Evolutionary conservation across 2,797 vertebrate genomes (phyloP).

Genomic region (Crocodylus rhombifer): DNA sequence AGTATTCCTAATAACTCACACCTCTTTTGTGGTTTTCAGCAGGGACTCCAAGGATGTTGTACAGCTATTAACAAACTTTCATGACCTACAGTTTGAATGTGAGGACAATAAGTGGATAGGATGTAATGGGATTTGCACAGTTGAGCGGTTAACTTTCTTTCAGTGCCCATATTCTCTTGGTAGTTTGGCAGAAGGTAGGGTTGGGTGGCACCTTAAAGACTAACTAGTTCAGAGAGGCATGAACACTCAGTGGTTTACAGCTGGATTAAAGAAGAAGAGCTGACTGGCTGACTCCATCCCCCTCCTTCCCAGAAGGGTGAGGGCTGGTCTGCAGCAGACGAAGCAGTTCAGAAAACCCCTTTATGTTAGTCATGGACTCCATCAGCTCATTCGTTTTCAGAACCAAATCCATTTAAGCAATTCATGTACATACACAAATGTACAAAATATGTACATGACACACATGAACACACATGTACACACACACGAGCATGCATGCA

Average conservation of each 20-base stretch:
- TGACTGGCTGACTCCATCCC: background rate
- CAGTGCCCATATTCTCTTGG: background rate
- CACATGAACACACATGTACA: no score
- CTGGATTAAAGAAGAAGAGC: background rate
- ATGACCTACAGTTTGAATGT: background rate
- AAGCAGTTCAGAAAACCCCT: background rate
- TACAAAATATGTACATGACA: background rate
- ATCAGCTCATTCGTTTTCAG: background rate
- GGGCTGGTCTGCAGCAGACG: fast-evolving
- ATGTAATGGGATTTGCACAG: fast-evolving
- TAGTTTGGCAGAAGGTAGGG: background rate
- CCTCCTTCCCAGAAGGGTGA: background rate
- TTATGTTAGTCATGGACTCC: background rate
- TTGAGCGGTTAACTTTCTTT: fast-evolving
- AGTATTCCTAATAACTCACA: conserved; percentile 1
- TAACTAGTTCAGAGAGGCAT: no score
- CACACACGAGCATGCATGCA: background rate
- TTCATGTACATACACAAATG: background rate
- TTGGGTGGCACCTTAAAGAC: no score
- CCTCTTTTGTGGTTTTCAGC: conserved; percentile 55
- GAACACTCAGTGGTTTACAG: no score
- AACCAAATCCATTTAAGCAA: background rate
- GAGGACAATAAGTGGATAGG: background rate
- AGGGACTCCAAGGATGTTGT: background rate
- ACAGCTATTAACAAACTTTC: background rate